Percentiles rank a stretch among this genome's conserved stretches.
phyloP scores from a whole-genome alignment of 2,113 vertebrate genomes.

The Ophthalmolycus amberensis region DNA sequence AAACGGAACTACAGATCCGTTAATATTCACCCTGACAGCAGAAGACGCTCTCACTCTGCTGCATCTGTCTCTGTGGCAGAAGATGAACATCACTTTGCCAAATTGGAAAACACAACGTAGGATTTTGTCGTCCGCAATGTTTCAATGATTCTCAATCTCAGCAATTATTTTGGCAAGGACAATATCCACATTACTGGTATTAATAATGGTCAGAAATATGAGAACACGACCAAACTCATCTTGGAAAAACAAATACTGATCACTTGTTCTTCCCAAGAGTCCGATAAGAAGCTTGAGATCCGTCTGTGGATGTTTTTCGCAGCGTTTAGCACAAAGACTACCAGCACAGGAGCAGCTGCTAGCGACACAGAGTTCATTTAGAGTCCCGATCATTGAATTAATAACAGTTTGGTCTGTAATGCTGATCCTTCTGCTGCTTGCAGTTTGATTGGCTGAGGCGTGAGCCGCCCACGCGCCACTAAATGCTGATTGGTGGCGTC shows the following conservation, averaged over 20 bases:
- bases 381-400: background rate
- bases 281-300: too few species aligned
- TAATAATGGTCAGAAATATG: too few species aligned
- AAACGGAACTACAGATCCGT: constrained; percentile 23
- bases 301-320: too few species aligned
- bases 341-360: too few species aligned
- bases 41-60: constrained; percentile 1
- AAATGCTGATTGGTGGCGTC: constrained; percentile 39
- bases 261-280: too few species aligned
- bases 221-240: too few species aligned
- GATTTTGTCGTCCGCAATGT: background rate
- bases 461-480: constrained; percentile 7
- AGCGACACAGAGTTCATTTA: background rate
- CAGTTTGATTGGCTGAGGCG: constrained; percentile 33
- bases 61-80: constrained; percentile 36
- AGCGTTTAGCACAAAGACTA: too few species aligned
- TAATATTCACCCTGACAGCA: constrained; percentile 45
- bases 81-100: background rate
- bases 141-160: too few species aligned
- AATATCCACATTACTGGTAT: too few species aligned
- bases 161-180: too few species aligned
- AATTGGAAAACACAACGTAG: background rate
- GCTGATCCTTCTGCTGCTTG: constrained; percentile 28
- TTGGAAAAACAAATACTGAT: too few species aligned
- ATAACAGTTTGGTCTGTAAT: background rate